These are phyloP conservation scores for Myodes glareolus DNA, from an alignment of 2,113 vertebrate species.

Conservation along the genomic window DNA sequence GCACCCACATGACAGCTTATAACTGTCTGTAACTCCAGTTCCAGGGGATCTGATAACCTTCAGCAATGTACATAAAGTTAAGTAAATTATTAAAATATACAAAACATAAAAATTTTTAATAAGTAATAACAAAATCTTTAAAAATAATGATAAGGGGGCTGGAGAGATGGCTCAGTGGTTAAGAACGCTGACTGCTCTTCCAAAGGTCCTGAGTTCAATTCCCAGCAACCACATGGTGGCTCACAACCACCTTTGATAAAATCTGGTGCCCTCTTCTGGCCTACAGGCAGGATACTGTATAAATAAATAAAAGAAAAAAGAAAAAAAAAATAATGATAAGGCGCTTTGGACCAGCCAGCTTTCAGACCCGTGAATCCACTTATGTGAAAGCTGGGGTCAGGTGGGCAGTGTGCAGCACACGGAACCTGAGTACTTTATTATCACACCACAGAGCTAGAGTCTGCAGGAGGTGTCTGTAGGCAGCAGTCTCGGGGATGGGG, in stretches of 20 bases:
- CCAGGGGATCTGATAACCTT: not conserved
- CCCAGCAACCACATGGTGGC: too few species aligned
- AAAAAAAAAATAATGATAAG: too few species aligned
- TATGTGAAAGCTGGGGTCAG: not conserved
- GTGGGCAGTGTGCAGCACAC: not conserved
- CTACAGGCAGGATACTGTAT: too few species aligned
- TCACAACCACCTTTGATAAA: too few species aligned
- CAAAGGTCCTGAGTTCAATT: too few species aligned
- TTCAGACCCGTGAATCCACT: not conserved
- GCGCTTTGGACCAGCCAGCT: not conserved
- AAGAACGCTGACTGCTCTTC: too few species aligned
- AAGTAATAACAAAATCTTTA: not conserved
- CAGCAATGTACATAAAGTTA: not conserved
- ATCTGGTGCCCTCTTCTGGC: too few species aligned
- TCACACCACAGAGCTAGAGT: not conserved
- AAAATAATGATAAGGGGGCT: too few species aligned
- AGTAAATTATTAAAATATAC: not conserved
- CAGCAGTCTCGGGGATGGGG: not conserved
- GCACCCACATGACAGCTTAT: not conserved
- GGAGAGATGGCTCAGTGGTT: too few species aligned
- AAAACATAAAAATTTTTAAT: not conserved
- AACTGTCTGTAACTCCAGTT: too few species aligned
- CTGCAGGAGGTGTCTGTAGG: not conserved
- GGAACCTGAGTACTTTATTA: not conserved
- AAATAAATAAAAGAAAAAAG: too few species aligned